These are phyloP conservation scores for Turritopsis rubra DNA, from an alignment of 30 jellyfish, hydroid and myxozoan genomes.

Conservation along the genomic window DNA sequence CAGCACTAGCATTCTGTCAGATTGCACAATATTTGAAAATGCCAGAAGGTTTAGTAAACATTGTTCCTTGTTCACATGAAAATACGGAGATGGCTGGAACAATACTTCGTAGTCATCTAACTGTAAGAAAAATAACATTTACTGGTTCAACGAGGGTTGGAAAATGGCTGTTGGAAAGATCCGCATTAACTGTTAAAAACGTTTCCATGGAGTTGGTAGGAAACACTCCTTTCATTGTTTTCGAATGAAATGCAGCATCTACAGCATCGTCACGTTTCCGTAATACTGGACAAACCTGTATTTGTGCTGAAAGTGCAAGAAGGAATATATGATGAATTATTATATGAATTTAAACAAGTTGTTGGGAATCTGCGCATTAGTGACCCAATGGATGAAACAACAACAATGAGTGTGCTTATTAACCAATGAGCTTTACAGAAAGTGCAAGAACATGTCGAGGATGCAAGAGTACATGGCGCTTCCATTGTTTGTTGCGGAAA, in stretches of 20 bases:
- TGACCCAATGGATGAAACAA: constrained; percentile 61
- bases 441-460: constrained; percentile 52
- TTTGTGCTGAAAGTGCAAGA: constrained; percentile 83
- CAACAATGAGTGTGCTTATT: constrained; percentile 40
- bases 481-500: constrained; percentile 48
- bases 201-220: constrained; percentile 95
- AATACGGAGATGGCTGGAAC: constrained; percentile 50
- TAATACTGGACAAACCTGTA: constrained; percentile 89
- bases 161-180: constrained; percentile 51
- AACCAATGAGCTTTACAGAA: constrained; percentile 44
- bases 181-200: constrained; percentile 72
- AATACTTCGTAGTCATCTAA: constrained; percentile 33
- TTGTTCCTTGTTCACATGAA: constrained; percentile 63
- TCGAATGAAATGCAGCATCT: constrained; percentile 56
- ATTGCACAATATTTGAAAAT: constrained; percentile 62
- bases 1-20: constrained; percentile 81
- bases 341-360: constrained; percentile 35
- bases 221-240: constrained; percentile 81
- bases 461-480: constrained; percentile 68
- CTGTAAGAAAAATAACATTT: constrained; percentile 58
- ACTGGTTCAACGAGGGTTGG: constrained; percentile 97
- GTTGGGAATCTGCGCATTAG: constrained; percentile 50
- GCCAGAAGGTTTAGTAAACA: constrained; percentile 86
- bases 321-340: constrained; percentile 56
- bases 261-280: constrained; percentile 68